Conservation (phyloP, 2,797 vertebrate species). For the Sebastes diploproa region DNA sequence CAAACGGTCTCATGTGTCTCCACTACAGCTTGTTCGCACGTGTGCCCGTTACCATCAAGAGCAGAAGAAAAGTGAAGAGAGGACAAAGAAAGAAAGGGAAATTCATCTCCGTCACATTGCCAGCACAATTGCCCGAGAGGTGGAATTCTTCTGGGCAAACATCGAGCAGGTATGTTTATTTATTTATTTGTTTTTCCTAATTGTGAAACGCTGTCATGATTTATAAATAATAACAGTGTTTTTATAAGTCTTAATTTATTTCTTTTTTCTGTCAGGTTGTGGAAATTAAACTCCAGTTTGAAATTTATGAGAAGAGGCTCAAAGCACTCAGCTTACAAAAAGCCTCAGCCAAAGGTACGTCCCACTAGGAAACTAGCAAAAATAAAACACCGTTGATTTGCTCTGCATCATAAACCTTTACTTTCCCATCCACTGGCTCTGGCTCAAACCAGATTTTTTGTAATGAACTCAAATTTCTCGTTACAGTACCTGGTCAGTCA, state of each 20-base stretch:
- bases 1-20: not conserved
- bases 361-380: not conserved
- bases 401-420: not conserved
- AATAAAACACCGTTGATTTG: not conserved
- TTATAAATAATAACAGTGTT: not conserved
- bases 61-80: constrained; percentile 86
- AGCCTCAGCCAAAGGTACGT: constrained; percentile 82
- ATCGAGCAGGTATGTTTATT: constrained; percentile 87
- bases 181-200: not conserved
- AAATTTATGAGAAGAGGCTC: constrained; percentile 90
- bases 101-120: constrained; percentile 89
- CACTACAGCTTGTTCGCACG: constrained; percentile 89
- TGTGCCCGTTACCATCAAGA: constrained; percentile 91
- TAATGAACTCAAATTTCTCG: constrained; percentile 8
- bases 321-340: constrained; percentile 88
- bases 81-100: constrained; percentile 86
- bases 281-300: constrained; percentile 93
- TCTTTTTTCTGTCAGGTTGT: constrained; percentile 84
- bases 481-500: constrained; percentile 75
- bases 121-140: constrained; percentile 90
- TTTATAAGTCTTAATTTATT: not conserved
- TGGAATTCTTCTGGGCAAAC: constrained; percentile 95
- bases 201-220: not conserved
- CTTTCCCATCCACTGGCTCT: not conserved
- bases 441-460: not conserved